phyloP scores from a whole-genome alignment of 2,797 vertebrate genomes.

The Onychomys leucogaster region DNA sequence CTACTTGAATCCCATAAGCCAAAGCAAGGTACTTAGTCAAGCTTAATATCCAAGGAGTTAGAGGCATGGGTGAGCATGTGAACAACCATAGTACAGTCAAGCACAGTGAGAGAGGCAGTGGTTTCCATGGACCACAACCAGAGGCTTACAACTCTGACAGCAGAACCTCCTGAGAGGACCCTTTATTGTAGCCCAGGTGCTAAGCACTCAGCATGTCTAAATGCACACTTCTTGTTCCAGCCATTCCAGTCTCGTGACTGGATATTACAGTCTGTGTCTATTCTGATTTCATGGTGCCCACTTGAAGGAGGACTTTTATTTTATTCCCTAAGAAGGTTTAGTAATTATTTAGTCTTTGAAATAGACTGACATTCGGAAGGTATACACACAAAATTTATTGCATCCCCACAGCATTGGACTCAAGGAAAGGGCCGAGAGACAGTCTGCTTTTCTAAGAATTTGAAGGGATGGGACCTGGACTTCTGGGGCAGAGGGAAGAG shows the following conservation, averaged over 20 bases:
- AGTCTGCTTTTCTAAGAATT: not conserved
- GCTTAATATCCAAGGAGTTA: not conserved
- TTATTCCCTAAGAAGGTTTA: not conserved
- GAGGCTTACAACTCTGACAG: not conserved
- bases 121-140: not conserved
- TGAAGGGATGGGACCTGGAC: not conserved
- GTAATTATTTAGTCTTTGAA: not conserved
- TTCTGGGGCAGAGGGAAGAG: not conserved
- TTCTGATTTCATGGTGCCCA: not conserved
- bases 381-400: not conserved
- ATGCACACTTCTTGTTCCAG: accelerated
- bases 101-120: not conserved
- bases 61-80: accelerated
- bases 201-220: not conserved
- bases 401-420: not conserved
- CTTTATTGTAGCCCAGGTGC: accelerated
- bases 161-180: not conserved
- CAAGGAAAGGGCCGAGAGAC: not conserved
- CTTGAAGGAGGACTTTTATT: not conserved
- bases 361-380: not conserved
- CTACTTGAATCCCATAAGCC: not conserved
- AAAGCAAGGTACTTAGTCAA: not conserved
- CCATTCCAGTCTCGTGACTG: too few species aligned
- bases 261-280: not conserved
- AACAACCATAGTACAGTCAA: not conserved